These are phyloP conservation scores for Lepidurus apus DNA, from an alignment of 1,140 invertebrate species.

Conservation along the genomic window DNA sequence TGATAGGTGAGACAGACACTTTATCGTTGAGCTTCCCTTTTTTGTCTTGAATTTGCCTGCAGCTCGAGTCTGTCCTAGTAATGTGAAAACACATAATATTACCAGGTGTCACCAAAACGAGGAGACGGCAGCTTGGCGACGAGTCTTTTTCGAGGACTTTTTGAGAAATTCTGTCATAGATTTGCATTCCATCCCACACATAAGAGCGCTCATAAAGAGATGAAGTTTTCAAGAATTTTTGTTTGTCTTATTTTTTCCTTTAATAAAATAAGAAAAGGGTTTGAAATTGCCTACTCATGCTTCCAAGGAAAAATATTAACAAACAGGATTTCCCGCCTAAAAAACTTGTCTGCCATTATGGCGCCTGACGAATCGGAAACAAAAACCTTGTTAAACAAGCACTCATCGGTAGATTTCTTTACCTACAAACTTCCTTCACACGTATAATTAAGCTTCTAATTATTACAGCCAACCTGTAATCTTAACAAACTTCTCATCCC, in stretches of 20 bases:
- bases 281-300: neutral
- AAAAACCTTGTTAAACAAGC: constrained; percentile 15
- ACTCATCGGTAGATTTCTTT: neutral
- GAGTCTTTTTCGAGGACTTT: too few species aligned
- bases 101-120: too few species aligned
- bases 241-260: neutral
- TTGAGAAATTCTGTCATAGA: too few species aligned
- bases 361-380: neutral
- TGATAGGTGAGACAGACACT: too few species aligned
- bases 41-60: too few species aligned
- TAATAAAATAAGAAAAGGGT: neutral
- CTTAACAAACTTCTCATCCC: neutral
- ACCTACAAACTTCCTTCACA: neutral
- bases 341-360: neutral
- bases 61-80: too few species aligned
- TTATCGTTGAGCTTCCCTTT: too few species aligned
- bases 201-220: too few species aligned
- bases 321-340: neutral
- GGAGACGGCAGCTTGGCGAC: too few species aligned
- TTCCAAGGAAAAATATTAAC: constrained; percentile 1
- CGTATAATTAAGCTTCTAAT: neutral
- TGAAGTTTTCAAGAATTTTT: neutral
- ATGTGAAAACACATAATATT: too few species aligned
- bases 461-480: neutral
- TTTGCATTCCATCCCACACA: too few species aligned